phyloP scores from a whole-genome alignment of 1,140 invertebrate genomes.

The Trichoplusia ni region DNA sequence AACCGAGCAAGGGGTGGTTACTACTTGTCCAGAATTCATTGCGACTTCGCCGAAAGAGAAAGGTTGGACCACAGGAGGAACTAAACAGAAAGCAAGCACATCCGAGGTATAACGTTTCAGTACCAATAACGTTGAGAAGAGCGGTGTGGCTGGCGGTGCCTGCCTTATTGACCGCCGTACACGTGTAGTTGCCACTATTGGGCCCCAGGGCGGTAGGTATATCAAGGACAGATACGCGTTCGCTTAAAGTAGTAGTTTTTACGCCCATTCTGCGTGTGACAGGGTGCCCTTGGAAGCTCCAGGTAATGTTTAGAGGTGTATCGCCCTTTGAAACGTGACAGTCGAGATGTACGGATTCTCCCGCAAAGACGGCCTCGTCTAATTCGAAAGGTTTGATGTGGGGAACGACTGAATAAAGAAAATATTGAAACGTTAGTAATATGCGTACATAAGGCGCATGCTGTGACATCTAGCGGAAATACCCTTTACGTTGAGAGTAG shows the following conservation, averaged over 20 bases:
- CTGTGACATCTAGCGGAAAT: slow-evolving; percentile 60
- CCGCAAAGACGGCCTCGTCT: slow-evolving; percentile 85
- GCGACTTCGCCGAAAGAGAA: slow-evolving; percentile 88
- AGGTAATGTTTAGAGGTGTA: slow-evolving; percentile 78
- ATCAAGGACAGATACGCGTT: slow-evolving; percentile 82
- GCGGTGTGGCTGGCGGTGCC: slow-evolving; percentile 84
- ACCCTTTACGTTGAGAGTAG: slow-evolving; percentile 85
- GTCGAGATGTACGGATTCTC: slow-evolving; percentile 83
- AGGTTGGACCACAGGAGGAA: slow-evolving; percentile 87
- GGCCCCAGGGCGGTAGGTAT: slow-evolving; percentile 82
- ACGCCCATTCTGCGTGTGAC: slow-evolving; percentile 67
- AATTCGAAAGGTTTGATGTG: slow-evolving; percentile 87
- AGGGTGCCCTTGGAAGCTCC: slow-evolving; percentile 74
- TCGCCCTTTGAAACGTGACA: slow-evolving; percentile 84
- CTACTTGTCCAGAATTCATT: slow-evolving; percentile 86
- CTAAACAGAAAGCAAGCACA: slow-evolving; percentile 80
- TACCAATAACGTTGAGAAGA: slow-evolving; percentile 86
- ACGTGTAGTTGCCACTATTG: slow-evolving; percentile 89
- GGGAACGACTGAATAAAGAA: slow-evolving; percentile 83
- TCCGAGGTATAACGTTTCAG: slow-evolving; percentile 50
- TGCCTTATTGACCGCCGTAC: slow-evolving; percentile 85
- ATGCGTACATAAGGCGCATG: slow-evolving; percentile 55
- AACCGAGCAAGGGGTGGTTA: slow-evolving; percentile 87
- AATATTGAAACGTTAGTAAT: slow-evolving; percentile 63
- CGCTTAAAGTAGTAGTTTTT: slow-evolving; percentile 78